Conservation (phyloP, 2,888 invertebrate species). For the Acleris cristana region DNA sequence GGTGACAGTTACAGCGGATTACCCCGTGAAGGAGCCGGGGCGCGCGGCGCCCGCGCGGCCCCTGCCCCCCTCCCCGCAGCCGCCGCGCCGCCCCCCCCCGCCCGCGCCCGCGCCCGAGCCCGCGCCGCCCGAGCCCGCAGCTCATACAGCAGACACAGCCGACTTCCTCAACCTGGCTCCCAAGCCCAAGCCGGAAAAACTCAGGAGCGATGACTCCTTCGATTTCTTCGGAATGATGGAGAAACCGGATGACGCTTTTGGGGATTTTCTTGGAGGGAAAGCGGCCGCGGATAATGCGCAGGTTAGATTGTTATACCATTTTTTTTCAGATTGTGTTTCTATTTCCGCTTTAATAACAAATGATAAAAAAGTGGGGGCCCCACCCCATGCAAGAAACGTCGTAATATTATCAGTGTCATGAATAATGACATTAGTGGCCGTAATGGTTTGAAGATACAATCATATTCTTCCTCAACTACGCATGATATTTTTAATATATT, state of each 20-base stretch:
- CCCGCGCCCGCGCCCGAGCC: conserved; percentile 42
- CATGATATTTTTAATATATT: no score
- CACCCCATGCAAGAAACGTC: no score
- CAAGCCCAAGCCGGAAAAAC: conserved; percentile 53
- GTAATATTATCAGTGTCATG: no score
- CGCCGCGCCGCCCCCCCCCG: conserved; percentile 48
- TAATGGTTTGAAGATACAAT: no score
- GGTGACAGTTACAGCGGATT: conserved; percentile 67
- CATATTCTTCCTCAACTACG: no score
- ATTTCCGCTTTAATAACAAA: no score
- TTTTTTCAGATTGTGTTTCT: no score
- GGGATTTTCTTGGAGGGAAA: conserved; percentile 71
- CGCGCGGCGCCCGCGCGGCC: conserved; percentile 42
- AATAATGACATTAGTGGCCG: no score
- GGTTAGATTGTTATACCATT: conserved; percentile 37
- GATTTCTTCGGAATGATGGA: conserved; percentile 84
- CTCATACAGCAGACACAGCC: conserved; percentile 53
- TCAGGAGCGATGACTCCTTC: conserved; percentile 79
- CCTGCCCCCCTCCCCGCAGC: conserved; percentile 39
- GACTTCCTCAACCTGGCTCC: conserved; percentile 67
- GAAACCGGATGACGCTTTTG: conserved; percentile 82
- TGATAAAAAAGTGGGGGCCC: no score
- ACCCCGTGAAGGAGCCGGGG: conserved; percentile 51
- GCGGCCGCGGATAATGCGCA: conserved; percentile 52
- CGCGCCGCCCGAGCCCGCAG: conserved; percentile 54